phyloP scores from a whole-genome alignment of 1,140 invertebrate species.

The Teleogryllus occipitalis region DNA sequence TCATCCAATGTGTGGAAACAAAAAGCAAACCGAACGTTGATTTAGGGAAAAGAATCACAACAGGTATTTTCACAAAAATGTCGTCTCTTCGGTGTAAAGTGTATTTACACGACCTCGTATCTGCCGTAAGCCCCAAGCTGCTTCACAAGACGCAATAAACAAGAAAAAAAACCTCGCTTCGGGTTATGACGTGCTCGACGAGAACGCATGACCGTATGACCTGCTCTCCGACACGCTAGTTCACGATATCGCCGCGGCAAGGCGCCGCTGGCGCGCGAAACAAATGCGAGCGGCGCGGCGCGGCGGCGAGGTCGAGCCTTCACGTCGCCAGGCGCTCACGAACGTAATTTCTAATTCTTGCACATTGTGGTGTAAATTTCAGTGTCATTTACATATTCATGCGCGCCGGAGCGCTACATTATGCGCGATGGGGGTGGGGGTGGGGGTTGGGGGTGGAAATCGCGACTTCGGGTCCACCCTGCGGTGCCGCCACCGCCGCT shows the following conservation, averaged over 20 bases:
- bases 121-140: too few relatives aligned
- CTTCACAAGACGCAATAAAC: too few relatives aligned
- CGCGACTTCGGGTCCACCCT: not conserved
- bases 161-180: not conserved
- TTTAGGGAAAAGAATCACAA: too few relatives aligned
- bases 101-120: too few relatives aligned
- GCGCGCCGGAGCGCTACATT: not conserved
- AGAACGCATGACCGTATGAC: not conserved
- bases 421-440: not conserved
- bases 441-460: not conserved
- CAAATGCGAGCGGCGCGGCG: not conserved
- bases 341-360: slow-evolving; percentile 5
- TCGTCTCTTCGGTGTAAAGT: too few relatives aligned
- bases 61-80: too few relatives aligned
- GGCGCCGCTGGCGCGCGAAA: not conserved
- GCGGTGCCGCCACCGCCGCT: not conserved
- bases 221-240: not conserved
- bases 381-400: slow-evolving; percentile 5
- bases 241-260: not conserved
- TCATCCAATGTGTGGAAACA: too few relatives aligned
- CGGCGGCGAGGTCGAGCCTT: not conserved
- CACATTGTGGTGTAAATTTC: slow-evolving; percentile 4
- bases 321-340: not conserved
- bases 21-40: too few relatives aligned
- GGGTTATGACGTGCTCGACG: not conserved